These are phyloP conservation scores for Chaetorhynchus papuensis DNA, from an alignment of 2,113 vertebrate species.

Conservation along the genomic window DNA sequence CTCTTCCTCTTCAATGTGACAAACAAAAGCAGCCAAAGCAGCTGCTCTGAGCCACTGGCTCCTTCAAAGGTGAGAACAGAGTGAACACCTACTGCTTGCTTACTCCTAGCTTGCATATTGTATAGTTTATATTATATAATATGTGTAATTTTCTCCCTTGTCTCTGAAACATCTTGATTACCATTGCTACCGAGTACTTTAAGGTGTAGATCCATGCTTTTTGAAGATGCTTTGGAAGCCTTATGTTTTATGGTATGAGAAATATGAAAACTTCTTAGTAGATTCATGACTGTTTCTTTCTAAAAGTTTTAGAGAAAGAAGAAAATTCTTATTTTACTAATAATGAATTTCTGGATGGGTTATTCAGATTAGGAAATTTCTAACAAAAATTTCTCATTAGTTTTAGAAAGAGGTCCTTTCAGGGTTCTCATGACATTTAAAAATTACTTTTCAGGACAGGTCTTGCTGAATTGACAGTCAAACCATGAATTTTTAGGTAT, in stretches of 20 bases:
- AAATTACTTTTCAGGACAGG: not conserved
- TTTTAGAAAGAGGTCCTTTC: not conserved
- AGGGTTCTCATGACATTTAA: not conserved
- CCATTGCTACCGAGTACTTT: not conserved
- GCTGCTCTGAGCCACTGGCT: not conserved
- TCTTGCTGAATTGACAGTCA: not conserved
- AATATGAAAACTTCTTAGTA: not conserved
- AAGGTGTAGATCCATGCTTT: not conserved
- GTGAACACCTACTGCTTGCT: not conserved
- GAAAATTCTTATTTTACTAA: not conserved
- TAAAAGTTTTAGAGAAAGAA: not conserved
- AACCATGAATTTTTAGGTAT: not conserved
- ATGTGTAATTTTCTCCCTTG: not conserved
- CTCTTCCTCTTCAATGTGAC: not conserved
- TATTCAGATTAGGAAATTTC: not conserved
- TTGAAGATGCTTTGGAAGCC: not conserved
- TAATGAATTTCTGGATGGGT: not conserved
- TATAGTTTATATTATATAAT: not conserved
- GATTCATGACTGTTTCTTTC: not conserved
- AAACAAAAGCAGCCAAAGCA: conserved; percentile 5
- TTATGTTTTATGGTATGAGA: not conserved
- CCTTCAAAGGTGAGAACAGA: not conserved
- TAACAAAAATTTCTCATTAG: not conserved
- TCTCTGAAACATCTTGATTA: not conserved
- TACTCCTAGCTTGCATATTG: not conserved